Conservation (phyloP, 2,888 invertebrate genomes). For the Lottia gigantea region DNA sequence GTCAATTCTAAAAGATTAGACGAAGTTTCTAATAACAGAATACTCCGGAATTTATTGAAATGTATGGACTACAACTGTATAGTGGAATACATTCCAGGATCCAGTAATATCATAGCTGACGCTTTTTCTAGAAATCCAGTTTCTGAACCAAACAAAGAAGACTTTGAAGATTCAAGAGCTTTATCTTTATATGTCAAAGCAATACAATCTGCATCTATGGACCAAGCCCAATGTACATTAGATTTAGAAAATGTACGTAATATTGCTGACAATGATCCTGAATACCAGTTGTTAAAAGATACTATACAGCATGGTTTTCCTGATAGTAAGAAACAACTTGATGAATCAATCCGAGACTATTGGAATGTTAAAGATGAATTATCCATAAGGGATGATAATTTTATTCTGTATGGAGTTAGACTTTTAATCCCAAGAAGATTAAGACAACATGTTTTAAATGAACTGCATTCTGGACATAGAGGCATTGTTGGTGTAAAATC, state of each 20-base stretch:
- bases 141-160: background rate
- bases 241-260: background rate
- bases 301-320: conserved; percentile 4
- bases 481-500: background rate
- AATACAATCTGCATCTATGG: background rate
- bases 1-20: conserved; percentile 1
- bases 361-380: conserved; percentile 1
- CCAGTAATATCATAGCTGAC: background rate
- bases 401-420: conserved; percentile 5
- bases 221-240: background rate
- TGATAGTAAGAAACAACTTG: background rate
- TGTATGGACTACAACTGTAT: background rate
- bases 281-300: background rate
- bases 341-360: conserved; percentile 1
- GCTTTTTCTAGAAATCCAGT: background rate
- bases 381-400: background rate
- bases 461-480: conserved; percentile 3
- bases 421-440: background rate
- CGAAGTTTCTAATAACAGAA: background rate
- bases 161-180: background rate
- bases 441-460: background rate
- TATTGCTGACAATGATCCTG: background rate
- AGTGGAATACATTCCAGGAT: background rate
- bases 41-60: conserved; percentile 3
- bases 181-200: background rate